phyloP scores from a whole-genome alignment of 2,888 invertebrate genomes.

The Lasius platythorax region DNA sequence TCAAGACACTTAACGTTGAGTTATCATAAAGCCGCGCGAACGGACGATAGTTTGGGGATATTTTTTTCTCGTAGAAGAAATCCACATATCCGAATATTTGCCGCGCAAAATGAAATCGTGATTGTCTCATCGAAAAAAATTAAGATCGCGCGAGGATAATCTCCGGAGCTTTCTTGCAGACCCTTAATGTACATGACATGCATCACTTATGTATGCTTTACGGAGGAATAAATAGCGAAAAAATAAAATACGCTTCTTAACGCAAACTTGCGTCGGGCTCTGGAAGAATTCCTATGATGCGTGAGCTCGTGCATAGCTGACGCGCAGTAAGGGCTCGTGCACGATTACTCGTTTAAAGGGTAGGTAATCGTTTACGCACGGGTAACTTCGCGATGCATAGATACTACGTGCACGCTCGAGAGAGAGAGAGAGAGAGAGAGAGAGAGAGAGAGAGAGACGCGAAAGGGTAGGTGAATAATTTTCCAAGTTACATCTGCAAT shows the following conservation, averaged over 20 bases:
- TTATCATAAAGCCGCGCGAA: neutral
- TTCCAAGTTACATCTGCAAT: conserved; percentile 5
- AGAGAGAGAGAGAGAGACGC: neutral
- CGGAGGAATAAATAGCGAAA: conserved; percentile 16
- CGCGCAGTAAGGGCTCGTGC: conserved; percentile 45
- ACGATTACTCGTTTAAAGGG: conserved; percentile 53
- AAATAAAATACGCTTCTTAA: conserved; percentile 32
- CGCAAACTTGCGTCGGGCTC: conserved; percentile 21
- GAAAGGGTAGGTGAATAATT: conserved; percentile 24
- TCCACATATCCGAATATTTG: neutral
- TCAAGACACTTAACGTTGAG: neutral
- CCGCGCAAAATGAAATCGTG: neutral
- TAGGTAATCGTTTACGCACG: conserved; percentile 51
- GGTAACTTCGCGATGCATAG: conserved; percentile 29
- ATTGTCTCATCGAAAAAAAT: neutral
- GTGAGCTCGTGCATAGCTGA: conserved; percentile 48
- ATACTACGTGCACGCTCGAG: neutral
- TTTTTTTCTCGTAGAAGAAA: neutral
- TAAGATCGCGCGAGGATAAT: neutral
- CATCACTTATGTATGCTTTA: neutral
- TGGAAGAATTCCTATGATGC: conserved; percentile 30
- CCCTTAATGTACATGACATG: neutral
- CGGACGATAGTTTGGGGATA: neutral
- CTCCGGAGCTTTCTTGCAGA: too few species aligned
- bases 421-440: neutral